A percentile compares a stretch with the other conserved stretches of the same genome.
Conservation (phyloP, 1,140 invertebrate species). For the Microplitis demolitor region DNA sequence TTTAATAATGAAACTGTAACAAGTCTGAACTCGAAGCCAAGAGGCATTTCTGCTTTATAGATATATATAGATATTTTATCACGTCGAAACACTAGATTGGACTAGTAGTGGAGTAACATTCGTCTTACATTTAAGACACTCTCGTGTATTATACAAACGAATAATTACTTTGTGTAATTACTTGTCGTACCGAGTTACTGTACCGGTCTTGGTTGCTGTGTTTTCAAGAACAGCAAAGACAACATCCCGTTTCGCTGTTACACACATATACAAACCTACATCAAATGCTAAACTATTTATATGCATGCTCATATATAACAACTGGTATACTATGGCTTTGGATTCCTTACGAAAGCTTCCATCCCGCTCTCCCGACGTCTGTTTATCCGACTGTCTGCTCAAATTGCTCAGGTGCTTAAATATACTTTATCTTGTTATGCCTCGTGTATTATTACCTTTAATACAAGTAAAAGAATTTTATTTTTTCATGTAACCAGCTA, state of each 20-base stretch:
- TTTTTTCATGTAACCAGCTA: not conserved
- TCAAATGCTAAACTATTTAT: not conserved
- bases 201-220: not conserved
- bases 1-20: not conserved
- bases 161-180: slow-evolving; percentile 34
- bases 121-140: not conserved
- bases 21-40: not conserved
- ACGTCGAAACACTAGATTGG: no score
- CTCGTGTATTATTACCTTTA: not conserved
- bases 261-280: not conserved
- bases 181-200: slow-evolving; percentile 22
- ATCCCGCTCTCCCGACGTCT: not conserved
- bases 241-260: not conserved
- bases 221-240: not conserved
- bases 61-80: no score
- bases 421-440: not conserved
- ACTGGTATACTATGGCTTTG: no score
- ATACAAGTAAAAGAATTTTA: not conserved
- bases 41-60: not conserved
- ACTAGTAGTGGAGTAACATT: not conserved
- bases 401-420: slow-evolving; percentile 1
- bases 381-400: slow-evolving; percentile 9
- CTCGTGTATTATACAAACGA: slow-evolving; percentile 23
- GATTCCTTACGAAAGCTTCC: not conserved
- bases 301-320: not conserved